Conservation (phyloP, 2,797 vertebrate species). For the Smutsia temminckii region DNA sequence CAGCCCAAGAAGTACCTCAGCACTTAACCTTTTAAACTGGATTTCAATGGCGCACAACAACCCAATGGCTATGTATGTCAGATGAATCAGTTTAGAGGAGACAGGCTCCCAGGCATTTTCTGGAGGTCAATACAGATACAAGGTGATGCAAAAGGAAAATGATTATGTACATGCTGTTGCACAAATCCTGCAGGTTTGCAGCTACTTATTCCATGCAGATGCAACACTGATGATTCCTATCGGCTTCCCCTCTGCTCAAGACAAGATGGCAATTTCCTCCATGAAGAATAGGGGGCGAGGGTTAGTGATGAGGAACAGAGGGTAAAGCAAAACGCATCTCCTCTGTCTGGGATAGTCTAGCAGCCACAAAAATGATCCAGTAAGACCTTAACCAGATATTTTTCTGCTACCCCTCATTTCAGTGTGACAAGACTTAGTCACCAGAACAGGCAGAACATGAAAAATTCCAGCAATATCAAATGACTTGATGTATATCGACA, state of each 20-base stretch:
- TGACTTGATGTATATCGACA: background rate
- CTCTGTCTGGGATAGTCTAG: too few species aligned
- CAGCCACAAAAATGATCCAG: background rate
- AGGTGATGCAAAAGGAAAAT: background rate
- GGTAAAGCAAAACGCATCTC: background rate
- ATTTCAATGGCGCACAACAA: slow-evolving; percentile 52
- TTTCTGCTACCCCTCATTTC: background rate
- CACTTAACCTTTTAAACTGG: slow-evolving; percentile 64
- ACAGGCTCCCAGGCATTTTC: background rate
- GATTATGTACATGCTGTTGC: background rate
- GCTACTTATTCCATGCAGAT: background rate
- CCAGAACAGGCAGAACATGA: background rate
- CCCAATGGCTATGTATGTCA: slow-evolving; percentile 44
- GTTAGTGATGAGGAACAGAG: background rate
- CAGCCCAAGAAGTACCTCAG: slow-evolving; percentile 45
- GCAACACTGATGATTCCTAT: background rate
- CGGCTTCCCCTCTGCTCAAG: background rate
- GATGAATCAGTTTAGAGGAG: background rate
- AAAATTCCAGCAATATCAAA: background rate
- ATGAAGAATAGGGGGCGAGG: background rate
- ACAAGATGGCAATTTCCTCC: background rate
- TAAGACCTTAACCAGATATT: background rate
- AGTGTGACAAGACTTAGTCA: background rate
- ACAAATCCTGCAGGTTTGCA: background rate
- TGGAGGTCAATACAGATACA: background rate